Conservation (phyloP, 2,113 vertebrate genomes). For the Tetraodon nigroviridis region DNA sequence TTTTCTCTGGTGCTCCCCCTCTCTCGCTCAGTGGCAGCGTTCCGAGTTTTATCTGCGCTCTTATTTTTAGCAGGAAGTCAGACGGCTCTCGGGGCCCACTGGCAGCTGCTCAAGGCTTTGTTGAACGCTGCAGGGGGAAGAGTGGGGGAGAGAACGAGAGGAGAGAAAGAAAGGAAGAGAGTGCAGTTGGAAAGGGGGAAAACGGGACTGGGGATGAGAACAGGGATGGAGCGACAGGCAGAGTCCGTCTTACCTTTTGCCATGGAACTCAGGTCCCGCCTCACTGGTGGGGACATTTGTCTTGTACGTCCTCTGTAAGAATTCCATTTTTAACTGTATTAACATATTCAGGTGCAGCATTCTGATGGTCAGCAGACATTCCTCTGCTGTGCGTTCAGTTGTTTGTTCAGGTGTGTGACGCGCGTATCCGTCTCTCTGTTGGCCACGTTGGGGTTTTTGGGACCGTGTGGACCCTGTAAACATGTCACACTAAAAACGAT, state of each 20-base stretch:
- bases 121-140: slow-evolving; percentile 27
- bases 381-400: no score
- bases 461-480: no score
- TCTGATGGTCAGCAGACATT: no score
- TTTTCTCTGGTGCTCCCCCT: not conserved
- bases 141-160: not conserved
- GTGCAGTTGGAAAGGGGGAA: slow-evolving; percentile 6
- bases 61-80: slow-evolving; percentile 61
- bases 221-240: not conserved
- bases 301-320: no score
- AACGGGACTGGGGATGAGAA: not conserved
- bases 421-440: no score
- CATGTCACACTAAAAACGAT: no score
- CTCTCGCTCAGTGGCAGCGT: slow-evolving; percentile 27
- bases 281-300: slow-evolving; percentile 1
- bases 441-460: no score
- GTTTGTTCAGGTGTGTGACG: no score
- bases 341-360: no score
- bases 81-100: slow-evolving; percentile 44
- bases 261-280: slow-evolving; percentile 2
- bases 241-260: slow-evolving; percentile 8
- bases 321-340: no score
- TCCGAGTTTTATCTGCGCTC: slow-evolving; percentile 19
- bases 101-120: slow-evolving; percentile 59
- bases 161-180: not conserved